Conservation (phyloP, 92 coral and sea anemone species). For the Porites divaricata region DNA sequence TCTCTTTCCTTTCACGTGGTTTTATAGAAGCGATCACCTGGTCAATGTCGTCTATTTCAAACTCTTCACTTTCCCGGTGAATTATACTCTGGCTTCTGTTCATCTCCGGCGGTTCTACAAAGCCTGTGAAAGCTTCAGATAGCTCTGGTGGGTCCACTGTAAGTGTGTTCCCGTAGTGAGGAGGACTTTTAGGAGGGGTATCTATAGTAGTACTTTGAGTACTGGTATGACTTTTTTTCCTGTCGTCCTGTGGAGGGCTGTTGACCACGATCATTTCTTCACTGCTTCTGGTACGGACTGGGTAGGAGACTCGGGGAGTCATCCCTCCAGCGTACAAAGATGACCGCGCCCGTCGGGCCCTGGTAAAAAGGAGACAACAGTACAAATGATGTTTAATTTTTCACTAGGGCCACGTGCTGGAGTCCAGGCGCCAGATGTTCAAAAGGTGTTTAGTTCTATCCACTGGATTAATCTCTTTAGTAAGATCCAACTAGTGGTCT, state of each 20-base stretch:
- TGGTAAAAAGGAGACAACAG: background rate
- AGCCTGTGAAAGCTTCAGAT: slow-evolving; percentile 73
- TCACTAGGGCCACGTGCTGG: too few relatives aligned
- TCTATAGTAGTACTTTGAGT: slow-evolving; percentile 94
- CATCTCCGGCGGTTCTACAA: slow-evolving; percentile 49
- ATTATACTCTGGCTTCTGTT: slow-evolving; percentile 24
- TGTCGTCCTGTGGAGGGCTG: slow-evolving; percentile 63
- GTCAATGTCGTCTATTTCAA: slow-evolving; percentile 75
- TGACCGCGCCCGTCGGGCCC: slow-evolving; percentile 95
- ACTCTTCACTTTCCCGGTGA: slow-evolving; percentile 73
- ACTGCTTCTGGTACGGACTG: slow-evolving; percentile 78
- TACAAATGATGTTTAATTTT: too few relatives aligned
- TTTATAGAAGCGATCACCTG: slow-evolving; percentile 67
- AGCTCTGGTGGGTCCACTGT: slow-evolving; percentile 82
- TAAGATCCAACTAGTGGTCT: too few relatives aligned
- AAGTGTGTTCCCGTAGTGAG: slow-evolving; percentile 81
- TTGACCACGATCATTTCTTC: slow-evolving; percentile 68
- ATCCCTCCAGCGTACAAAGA: slow-evolving; percentile 94
- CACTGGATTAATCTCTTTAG: too few relatives aligned
- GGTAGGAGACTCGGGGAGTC: slow-evolving; percentile 78
- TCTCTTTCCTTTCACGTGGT: slow-evolving; percentile 34
- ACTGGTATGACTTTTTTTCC: slow-evolving; percentile 93
- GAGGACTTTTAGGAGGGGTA: slow-evolving; percentile 93
- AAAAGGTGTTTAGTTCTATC: too few relatives aligned
- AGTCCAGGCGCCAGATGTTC: too few relatives aligned